A percentile compares a stretch with the other conserved stretches of the same genome.
Conservation (phyloP, 1,140 invertebrate genomes). For the Melitaea cinxia region DNA sequence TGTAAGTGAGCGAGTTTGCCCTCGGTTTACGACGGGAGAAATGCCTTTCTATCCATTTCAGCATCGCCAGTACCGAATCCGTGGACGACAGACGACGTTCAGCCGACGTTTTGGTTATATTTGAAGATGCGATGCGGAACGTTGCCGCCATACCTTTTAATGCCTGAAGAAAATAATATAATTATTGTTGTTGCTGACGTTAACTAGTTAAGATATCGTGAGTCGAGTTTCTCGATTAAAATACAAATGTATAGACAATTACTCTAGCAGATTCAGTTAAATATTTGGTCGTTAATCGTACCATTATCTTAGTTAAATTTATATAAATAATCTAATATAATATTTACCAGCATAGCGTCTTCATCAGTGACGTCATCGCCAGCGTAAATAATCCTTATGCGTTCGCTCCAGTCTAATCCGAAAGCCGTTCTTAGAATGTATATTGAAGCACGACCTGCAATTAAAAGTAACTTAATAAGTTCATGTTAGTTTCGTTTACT, state of each 20-base stretch:
- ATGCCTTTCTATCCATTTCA: slow-evolving; percentile 94
- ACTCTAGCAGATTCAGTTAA: no score
- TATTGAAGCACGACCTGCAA: slow-evolving; percentile 90
- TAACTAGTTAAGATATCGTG: neutral
- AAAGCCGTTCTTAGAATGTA: slow-evolving; percentile 94
- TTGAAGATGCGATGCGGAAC: slow-evolving; percentile 92
- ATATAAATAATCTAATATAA: neutral
- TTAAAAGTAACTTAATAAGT: neutral
- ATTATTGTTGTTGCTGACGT: neutral
- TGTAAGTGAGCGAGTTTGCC: slow-evolving; percentile 82
- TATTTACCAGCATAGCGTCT: slow-evolving; percentile 92
- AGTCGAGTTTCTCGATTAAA: no score
- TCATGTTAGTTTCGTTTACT: no score
- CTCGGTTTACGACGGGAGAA: slow-evolving; percentile 88
- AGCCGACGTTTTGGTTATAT: slow-evolving; percentile 92
- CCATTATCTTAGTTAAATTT: neutral
- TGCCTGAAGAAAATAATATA: slow-evolving; percentile 79
- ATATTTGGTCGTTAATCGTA: no score
- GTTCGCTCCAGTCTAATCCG: slow-evolving; percentile 94
- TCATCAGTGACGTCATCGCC: slow-evolving; percentile 96
- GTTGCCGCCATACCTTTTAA: slow-evolving; percentile 95
- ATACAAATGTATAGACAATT: no score
- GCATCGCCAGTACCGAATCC: slow-evolving; percentile 93
- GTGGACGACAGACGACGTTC: slow-evolving; percentile 92
- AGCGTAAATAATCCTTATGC: slow-evolving; percentile 94